Evolutionary conservation across 2,797 vertebrate genomes (phyloP), one percentile per base, ranked within the genome.

Genomic region (Sylvilagus floridanus): DNA sequence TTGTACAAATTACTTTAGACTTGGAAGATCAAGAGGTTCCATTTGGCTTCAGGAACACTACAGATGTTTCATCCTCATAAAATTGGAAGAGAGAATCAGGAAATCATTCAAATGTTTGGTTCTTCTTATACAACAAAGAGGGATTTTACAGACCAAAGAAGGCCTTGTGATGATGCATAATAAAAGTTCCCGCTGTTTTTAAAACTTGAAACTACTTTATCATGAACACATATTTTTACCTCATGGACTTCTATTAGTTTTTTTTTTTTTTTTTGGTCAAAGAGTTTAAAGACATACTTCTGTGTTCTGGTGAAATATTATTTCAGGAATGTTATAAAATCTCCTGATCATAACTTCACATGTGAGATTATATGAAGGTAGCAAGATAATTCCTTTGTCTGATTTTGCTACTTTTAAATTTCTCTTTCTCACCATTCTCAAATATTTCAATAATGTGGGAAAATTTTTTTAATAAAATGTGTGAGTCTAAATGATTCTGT

Each of bases 351-450:
- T 73, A 69, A 94, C 88, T 75, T 42, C 26, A 30, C 54, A 72
- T 57, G 24, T 82, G 26, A 75, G 42, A 54, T 30, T 75, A 84
- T 62, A 68, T 76, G 28, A 88, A 81, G 28, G n/a, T 32, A 9
- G 71, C 10, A 66, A 60, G 26, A 57, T 13, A 83, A 89, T 32
- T 83, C 57, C 35, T 86, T 78, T 72, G 21, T 42, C 57, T 81
- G 24, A 85, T 84, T 88, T 32, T 88, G 16, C 4, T 21, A 69
- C 57, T 50, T 16, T 82, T 26, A 88, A 72, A 79, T 83, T 78
- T 84, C 52, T 96, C 76, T 89, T 83, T 52, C 81, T 87, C 90
- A 78, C 78, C 22, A 76, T 50, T 35, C 32, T 86, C 65, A 22
- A 91, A 86, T 26, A 91, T 77, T 91, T 73, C 24, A 92, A 24